phyloP scores from a whole-genome alignment of 2,797 vertebrate species.

The Chelon auratus region DNA sequence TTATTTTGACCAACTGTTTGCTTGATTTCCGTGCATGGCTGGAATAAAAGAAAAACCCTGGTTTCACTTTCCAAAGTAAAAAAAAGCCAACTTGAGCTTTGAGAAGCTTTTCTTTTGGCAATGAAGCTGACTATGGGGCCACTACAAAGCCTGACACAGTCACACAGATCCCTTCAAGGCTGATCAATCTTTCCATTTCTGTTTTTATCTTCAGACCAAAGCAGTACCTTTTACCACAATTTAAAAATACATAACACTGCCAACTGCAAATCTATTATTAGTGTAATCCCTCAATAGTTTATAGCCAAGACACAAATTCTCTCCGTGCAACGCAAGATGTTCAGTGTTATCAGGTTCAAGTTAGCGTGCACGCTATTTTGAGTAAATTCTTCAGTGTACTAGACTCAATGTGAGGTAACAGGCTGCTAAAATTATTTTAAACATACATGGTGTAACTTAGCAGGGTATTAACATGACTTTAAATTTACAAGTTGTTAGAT shows the following conservation, averaged over 20 bases:
- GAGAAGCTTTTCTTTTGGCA: constrained; percentile 48
- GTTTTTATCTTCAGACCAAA: constrained; percentile 52
- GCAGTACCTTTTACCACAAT: constrained; percentile 6
- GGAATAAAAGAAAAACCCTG: constrained; percentile 53
- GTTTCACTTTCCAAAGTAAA: constrained; percentile 53
- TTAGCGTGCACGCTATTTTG: not conserved
- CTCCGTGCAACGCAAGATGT: not conserved
- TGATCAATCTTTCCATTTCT: constrained; percentile 49
- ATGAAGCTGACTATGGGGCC: constrained; percentile 47
- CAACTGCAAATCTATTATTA: constrained; percentile 34
- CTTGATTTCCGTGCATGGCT: constrained; percentile 57
- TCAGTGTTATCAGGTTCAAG: not conserved
- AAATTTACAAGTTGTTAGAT: not conserved
- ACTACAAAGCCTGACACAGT: constrained; percentile 43
- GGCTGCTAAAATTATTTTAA: not conserved
- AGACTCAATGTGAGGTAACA: not conserved
- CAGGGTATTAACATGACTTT: not conserved
- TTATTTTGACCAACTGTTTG: constrained; percentile 26
- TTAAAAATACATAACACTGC: constrained; percentile 23
- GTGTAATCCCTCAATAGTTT: constrained; percentile 25
- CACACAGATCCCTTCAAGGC: constrained; percentile 54
- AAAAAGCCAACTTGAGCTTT: constrained; percentile 43
- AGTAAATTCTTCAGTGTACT: not conserved
- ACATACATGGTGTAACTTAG: not conserved
- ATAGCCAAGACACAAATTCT: constrained; percentile 22